Evolutionary conservation across 2,888 invertebrate species (phyloP).

Genomic region (Pherbina coryleti): DNA sequence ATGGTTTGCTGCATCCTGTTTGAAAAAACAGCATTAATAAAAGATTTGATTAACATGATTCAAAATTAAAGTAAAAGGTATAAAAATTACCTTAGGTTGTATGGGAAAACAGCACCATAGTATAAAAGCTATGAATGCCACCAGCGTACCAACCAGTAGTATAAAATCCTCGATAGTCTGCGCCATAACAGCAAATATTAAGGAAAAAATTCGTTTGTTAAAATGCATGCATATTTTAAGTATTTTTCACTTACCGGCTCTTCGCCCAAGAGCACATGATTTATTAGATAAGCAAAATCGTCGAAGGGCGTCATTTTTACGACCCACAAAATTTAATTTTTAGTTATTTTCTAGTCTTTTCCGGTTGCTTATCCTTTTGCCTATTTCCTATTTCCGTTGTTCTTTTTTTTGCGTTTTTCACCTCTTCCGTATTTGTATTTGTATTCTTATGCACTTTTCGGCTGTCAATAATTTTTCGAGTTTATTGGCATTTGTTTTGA

Average conservation of each 20-base stretch:
- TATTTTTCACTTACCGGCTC: constrained; percentile 72
- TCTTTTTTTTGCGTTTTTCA: constrained; percentile 4
- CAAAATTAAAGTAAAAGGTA: neutral
- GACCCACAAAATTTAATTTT: neutral
- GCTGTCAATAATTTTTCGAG: neutral
- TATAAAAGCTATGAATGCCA: constrained; percentile 76
- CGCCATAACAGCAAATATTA: neutral
- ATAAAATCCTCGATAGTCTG: constrained; percentile 76
- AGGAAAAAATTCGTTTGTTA: neutral
- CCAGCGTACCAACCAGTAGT: constrained; percentile 74
- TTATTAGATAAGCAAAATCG: constrained; percentile 74
- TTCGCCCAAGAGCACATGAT: constrained; percentile 74
- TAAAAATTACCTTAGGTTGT: constrained; percentile 68
- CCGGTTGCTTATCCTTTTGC: constrained; percentile 7
- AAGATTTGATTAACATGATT: neutral
- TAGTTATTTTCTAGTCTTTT: neutral
- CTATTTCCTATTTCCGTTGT: constrained; percentile 8
- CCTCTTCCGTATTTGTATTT: neutral
- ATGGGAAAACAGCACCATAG: constrained; percentile 77
- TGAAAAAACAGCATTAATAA: neutral
- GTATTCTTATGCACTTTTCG: neutral
- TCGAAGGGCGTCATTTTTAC: constrained; percentile 73
- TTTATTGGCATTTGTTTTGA: neutral
- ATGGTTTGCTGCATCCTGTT: constrained; percentile 65
- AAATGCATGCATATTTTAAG: neutral